phyloP scores from a whole-genome alignment of 2,888 invertebrate species.

The Stenichneumon culpator region DNA sequence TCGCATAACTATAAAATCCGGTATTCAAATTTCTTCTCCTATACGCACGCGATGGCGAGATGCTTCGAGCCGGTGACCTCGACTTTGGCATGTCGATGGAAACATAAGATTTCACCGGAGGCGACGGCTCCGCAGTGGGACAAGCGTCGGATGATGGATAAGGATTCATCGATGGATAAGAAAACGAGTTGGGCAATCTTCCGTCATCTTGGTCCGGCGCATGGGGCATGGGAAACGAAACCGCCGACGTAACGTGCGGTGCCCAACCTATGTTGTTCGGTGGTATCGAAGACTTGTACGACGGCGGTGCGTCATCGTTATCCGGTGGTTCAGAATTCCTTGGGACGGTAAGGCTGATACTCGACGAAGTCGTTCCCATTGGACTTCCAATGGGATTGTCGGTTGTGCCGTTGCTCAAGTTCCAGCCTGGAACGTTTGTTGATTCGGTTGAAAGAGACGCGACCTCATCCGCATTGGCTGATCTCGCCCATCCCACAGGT shows the following conservation, averaged over 20 bases:
- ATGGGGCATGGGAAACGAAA: conserved; percentile 69
- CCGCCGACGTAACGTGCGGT: conserved; percentile 65
- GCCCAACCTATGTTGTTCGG: conserved; percentile 73
- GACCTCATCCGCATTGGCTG: neutral
- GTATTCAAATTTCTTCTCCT: neutral
- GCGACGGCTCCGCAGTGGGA: conserved; percentile 47
- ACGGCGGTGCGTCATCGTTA: conserved; percentile 79
- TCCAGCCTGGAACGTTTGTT: conserved; percentile 31
- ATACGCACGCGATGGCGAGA: conserved; percentile 56
- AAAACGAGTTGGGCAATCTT: conserved; percentile 19
- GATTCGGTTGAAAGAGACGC: conserved; percentile 6
- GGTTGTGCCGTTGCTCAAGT: conserved; percentile 4
- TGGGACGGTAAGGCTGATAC: conserved; percentile 10
- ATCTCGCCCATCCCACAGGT: neutral
- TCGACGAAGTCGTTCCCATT: conserved; percentile 32
- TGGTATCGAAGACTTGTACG: conserved; percentile 75
- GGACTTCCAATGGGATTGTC: conserved; percentile 18
- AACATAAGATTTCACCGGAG: conserved; percentile 34
- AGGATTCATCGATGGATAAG: conserved; percentile 38
- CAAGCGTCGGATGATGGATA: conserved; percentile 26
- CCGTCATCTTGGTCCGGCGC: neutral
- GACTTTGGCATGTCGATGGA: conserved; percentile 46
- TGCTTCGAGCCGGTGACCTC: conserved; percentile 30
- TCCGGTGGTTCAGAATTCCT: conserved; percentile 32
- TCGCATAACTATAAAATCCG: neutral